Base-by-base conservation (phyloP, 2,113 vertebrate species). In the Nothoprocta perdicaria region DNA sequence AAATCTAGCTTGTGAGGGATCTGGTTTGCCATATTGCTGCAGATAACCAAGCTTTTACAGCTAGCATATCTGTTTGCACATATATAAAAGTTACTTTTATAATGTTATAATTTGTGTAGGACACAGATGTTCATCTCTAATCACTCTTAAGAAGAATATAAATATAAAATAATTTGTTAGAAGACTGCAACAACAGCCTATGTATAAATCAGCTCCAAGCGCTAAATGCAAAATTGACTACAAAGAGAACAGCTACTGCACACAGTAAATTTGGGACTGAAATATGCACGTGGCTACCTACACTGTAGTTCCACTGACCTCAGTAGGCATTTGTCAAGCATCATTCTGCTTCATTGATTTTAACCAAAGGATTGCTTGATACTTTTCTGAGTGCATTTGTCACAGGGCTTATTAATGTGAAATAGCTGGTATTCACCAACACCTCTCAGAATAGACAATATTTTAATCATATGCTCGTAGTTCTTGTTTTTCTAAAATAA, bases 101-200 rank as follows among this genome's bases (percentile, higher is more conserved):
- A 92, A 78, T 41, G 26, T 62, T 12, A 66, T 76, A 84, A 93
- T 92, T 93, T 95, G 55, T 92, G 79, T 80, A 58, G 46, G 40
- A 55, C 73, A 90, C 73, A 96, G 91, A 95, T 95, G 67, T 96
- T 95, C 72, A 86, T 14, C 66, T 89, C 81, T 68, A 89, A 89
- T 92, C 55, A 94, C 53, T 93, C 67, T 90, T 80, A 89, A 89
- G 65, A 67, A 84, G 55, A 90, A 80, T 14, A 92, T 71, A 84
- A 88, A 84, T 78, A 66, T 66, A 83, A 90, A 83, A 88, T 84
- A 58, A 69, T 91, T 84, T 73, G 15, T 68, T 85, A 82, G 69
- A 80, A 90, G 92, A 57, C 45, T 81, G 55, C 41, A 81, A 68
- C 31, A 69, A 33, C 22, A 76, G 31, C 50, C 41, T 80, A 48